phyloP scores from a whole-genome alignment of 37 sponge, comb jelly and placozoan genomes.

The Corticium candelabrum region DNA sequence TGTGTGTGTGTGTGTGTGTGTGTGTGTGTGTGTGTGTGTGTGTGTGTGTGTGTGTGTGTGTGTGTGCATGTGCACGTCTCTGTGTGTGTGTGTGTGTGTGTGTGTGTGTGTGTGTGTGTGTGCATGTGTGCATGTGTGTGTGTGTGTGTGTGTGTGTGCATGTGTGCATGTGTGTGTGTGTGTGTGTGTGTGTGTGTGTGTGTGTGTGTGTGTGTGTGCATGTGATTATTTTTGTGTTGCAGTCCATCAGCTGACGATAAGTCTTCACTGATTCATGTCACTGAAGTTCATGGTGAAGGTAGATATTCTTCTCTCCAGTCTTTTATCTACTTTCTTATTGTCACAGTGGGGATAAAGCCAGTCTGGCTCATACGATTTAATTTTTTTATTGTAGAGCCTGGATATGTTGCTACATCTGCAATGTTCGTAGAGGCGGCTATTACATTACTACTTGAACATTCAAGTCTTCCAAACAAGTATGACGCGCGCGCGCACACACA shows the following conservation, averaged over 20 bases:
- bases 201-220: too few relatives aligned
- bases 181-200: slow-evolving; percentile 5
- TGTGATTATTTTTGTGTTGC: too few relatives aligned
- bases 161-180: slow-evolving; percentile 11
- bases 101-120: slow-evolving; percentile 19
- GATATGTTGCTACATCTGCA: neutral
- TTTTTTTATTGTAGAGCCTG: neutral
- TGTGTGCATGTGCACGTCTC: slow-evolving; percentile 21
- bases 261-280: neutral
- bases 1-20: slow-evolving; percentile 27
- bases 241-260: too few relatives aligned
- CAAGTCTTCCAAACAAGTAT: neutral
- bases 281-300: neutral
- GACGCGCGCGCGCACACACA: too few relatives aligned
- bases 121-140: slow-evolving; percentile 11
- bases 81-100: slow-evolving; percentile 19
- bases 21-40: slow-evolving; percentile 21
- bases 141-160: slow-evolving; percentile 16
- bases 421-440: neutral
- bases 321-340: neutral
- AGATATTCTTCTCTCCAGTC: neutral
- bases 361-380: too few relatives aligned
- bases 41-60: slow-evolving; percentile 31
- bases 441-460: neutral
- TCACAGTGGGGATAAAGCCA: too few relatives aligned